Evolutionary conservation across 2,797 vertebrate species (phyloP).

Genomic region (Pantherophis vulpinus): DNA sequence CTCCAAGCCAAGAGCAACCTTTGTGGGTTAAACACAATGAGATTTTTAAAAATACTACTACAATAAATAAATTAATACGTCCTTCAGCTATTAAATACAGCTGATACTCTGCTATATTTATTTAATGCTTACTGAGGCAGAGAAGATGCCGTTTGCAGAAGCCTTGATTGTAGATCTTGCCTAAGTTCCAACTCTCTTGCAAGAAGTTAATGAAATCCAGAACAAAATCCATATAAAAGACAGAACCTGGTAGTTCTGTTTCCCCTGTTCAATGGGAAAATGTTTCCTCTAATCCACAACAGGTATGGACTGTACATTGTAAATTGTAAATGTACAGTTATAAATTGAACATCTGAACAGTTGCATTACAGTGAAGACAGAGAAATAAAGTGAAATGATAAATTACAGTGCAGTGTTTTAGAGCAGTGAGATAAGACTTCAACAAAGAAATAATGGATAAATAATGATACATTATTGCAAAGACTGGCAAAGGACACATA

Average conservation of each 20-base stretch:
- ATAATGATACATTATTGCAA: background rate
- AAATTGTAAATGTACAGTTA: background rate
- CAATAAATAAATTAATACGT: background rate
- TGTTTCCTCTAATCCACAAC: background rate
- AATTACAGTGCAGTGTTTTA: background rate
- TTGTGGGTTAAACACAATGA: background rate
- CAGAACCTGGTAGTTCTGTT: background rate
- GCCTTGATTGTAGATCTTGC: background rate
- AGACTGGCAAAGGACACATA: background rate
- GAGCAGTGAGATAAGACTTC: background rate
- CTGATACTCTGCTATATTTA: background rate
- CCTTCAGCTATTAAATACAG: background rate
- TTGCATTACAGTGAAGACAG: background rate
- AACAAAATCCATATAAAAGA: background rate
- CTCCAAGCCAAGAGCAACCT: background rate
- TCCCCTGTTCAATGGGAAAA: background rate
- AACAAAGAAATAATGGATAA: background rate
- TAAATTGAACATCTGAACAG: background rate
- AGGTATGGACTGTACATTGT: background rate
- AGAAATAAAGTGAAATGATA: background rate
- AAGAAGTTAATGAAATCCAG: background rate
- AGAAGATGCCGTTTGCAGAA: background rate
- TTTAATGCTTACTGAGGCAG: background rate
- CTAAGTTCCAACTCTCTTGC: background rate
- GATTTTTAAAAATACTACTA: background rate